Conservation (phyloP, 2,113 vertebrate genomes). For the Willisornis vidua region DNA sequence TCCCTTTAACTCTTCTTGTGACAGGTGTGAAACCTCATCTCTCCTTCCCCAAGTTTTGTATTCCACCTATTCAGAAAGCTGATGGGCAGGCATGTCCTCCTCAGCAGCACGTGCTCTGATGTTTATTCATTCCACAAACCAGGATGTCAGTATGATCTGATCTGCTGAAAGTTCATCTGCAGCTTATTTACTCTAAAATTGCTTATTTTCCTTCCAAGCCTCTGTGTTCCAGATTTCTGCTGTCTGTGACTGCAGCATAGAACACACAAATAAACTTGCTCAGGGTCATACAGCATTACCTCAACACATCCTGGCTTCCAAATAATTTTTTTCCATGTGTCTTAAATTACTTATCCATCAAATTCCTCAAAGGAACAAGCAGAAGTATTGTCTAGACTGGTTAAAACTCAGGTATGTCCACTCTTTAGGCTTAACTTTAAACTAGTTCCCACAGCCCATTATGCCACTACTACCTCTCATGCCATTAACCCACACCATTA, state of each 20-base stretch:
- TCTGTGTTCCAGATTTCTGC: background rate
- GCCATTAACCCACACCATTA: background rate
- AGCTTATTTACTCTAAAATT: constrained; percentile 13
- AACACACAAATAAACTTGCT: background rate
- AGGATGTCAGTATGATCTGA: background rate
- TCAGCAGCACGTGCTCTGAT: background rate
- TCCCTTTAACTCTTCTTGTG: background rate
- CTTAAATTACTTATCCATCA: background rate
- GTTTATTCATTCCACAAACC: background rate
- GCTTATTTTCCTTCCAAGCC: constrained; percentile 30
- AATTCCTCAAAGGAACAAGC: background rate
- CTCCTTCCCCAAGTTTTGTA: background rate
- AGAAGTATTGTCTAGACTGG: background rate
- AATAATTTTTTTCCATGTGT: background rate
- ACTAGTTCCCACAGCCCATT: background rate
- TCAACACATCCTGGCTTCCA: background rate
- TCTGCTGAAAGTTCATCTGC: background rate
- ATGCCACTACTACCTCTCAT: background rate
- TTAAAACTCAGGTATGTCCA: background rate
- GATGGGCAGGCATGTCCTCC: background rate
- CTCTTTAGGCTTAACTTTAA: background rate
- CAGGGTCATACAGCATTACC: background rate
- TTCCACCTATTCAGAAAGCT: background rate
- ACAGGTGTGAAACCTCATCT: background rate
- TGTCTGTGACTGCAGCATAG: background rate